Evolutionary conservation across 2,797 vertebrate species (phyloP).

Genomic region (Melanogrammus aeglefinus): DNA sequence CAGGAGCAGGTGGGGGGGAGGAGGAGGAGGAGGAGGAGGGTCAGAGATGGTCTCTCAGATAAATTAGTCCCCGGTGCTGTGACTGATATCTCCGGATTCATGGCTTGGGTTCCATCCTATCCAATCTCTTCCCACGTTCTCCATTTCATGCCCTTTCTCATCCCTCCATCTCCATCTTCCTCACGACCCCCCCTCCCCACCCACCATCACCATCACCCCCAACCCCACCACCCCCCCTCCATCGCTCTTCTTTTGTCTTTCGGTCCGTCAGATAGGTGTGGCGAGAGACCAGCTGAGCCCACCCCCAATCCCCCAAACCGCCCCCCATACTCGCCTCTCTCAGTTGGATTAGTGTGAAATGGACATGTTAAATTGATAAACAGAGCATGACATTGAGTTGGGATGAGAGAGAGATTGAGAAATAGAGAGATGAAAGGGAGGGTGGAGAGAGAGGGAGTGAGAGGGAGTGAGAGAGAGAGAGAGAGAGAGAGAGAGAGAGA

Average conservation of each 20-base stretch:
- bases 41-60: constrained; percentile 37
- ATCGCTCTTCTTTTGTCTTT: constrained; percentile 50
- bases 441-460: constrained; percentile 15
- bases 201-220: neutral
- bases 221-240: neutral
- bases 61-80: constrained; percentile 38
- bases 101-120: constrained; percentile 58
- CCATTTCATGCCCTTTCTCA: constrained; percentile 4
- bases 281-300: constrained; percentile 73
- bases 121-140: constrained; percentile 49
- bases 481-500: constrained; percentile 49
- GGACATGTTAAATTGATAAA: constrained; percentile 76
- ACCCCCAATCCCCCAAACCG: constrained; percentile 40
- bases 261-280: constrained; percentile 62
- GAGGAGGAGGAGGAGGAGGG: constrained; percentile 8
- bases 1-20: neutral
- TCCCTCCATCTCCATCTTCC: constrained; percentile 28
- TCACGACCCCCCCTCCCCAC: constrained; percentile 1
- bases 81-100: constrained; percentile 55
- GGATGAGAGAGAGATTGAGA: constrained; percentile 65
- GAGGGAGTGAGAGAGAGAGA: neutral
- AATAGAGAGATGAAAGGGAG: constrained; percentile 14
- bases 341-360: constrained; percentile 78
- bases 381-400: constrained; percentile 76
- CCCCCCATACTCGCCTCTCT: constrained; percentile 73